Percentiles rank a stretch among this genome's conserved stretches.
phyloP scores from a whole-genome alignment of 2,113 vertebrate species.

The Alligator sinensis region DNA sequence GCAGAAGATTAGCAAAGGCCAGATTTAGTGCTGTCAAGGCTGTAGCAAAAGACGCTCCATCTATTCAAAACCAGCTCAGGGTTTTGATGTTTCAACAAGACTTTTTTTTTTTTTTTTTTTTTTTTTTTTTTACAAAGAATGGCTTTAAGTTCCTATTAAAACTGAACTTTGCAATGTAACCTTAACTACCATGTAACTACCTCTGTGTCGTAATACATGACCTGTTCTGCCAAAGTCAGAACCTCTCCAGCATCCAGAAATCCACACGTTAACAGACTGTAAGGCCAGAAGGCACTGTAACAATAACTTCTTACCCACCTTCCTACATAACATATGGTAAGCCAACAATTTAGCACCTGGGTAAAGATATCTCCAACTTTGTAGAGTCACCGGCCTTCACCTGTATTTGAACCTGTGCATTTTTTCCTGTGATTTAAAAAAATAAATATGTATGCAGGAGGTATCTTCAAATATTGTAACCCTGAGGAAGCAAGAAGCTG shows the following conservation, averaged over 20 bases:
- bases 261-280: neutral
- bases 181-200: too few species aligned
- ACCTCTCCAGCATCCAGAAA: neutral
- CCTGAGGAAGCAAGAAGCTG: neutral
- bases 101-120: neutral
- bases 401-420: neutral
- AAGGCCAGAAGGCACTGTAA: neutral
- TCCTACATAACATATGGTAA: neutral
- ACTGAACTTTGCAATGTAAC: neutral
- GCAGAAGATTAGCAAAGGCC: neutral
- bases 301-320: neutral
- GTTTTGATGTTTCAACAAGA: neutral
- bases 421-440: neutral
- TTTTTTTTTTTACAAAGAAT: neutral
- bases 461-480: neutral
- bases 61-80: neutral
- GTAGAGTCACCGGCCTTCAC: neutral
- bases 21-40: neutral
- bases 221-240: neutral
- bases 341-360: neutral
- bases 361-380: neutral
- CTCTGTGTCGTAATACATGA: too few species aligned
- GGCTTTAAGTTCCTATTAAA: neutral
- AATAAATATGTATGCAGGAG: neutral
- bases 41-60: neutral